Evolutionary conservation across 2,888 invertebrate genomes (phyloP).

Genomic region (Microdon myrmicae): DNA sequence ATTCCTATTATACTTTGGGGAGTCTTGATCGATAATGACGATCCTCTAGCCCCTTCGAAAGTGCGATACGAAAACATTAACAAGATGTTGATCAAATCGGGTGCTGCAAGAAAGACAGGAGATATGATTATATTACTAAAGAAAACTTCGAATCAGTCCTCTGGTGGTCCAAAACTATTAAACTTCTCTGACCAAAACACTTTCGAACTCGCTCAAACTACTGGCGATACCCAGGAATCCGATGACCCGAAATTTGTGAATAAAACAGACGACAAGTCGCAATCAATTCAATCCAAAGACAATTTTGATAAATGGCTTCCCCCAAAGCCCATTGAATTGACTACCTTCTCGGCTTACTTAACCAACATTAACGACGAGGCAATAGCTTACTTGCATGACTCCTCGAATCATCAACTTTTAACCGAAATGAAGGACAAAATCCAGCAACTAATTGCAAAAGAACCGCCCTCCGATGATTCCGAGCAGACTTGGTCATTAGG

Average conservation of each 20-base stretch:
- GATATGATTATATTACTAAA: constrained; percentile 58
- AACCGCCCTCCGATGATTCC: neutral
- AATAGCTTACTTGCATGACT: constrained; percentile 66
- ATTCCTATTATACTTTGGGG: constrained; percentile 75
- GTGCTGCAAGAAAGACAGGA: constrained; percentile 68
- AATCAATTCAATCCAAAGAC: constrained; percentile 55
- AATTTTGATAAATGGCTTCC: constrained; percentile 72
- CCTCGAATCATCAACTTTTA: constrained; percentile 62
- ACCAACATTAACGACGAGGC: constrained; percentile 74
- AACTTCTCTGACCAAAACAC: constrained; percentile 54
- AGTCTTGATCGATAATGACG: constrained; percentile 71
- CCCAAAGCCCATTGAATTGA: constrained; percentile 68
- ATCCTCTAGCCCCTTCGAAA: constrained; percentile 74
- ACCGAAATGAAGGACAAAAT: constrained; percentile 69
- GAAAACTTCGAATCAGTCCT: constrained; percentile 51
- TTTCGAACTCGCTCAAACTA: constrained; percentile 47
- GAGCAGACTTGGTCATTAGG: constrained; percentile 70
- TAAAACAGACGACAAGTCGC: constrained; percentile 3
- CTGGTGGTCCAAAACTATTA: constrained; percentile 54
- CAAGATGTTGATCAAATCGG: constrained; percentile 73
- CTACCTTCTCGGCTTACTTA: constrained; percentile 71
- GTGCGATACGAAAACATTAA: constrained; percentile 76
- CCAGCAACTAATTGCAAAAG: constrained; percentile 64
- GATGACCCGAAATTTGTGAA: constrained; percentile 29
- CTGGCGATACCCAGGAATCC: constrained; percentile 17